Evolutionary conservation across 2,888 invertebrate genomes (phyloP), one percentile per base, ranked within the genome.

Genomic region (Hipparchia sbordonii): DNA sequence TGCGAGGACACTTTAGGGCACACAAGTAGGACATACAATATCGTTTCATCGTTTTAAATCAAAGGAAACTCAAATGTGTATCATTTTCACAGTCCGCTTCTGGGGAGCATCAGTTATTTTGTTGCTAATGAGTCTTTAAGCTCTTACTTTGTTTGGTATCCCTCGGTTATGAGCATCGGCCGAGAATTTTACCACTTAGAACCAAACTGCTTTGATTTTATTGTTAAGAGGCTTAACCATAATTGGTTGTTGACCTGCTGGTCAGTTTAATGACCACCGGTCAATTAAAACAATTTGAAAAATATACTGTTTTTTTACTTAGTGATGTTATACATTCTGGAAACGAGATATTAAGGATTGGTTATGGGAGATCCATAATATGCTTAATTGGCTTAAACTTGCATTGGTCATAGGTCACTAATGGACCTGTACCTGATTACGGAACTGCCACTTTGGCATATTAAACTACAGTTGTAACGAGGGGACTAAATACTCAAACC

Each of bases 21-120:
- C 48, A 60, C 61, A 23, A 69, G 68, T 51, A 60, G 69, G 61
- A 69, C 33, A 61, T 10, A 45, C 69, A 52, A 52, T 69, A 69
- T 61, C 69, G 6, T 57, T 68, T 59, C 51, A 51, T 51, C 52
- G 60, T 52, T 61, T 61, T 39, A 9, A 51, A 69, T 57, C 52
- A 52, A 69, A 69, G 60, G 68, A 45, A 61, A 52, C 69, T 48
- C 67, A 59, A 59, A 57, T 59, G 51, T 52, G 52, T 48, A 60
- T 69, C 52, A 39, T 61, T 65, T 65, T 52, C 65, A 51, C 65
- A 52, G 52, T 52, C 52, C 52, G 23, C 51, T 10, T 10, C 65
- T 13, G 48, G 48, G 63, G 51, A 23, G 51, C 52, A 39, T 65
- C 65, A 52, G 65, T 65, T 51, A 65, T 65, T 65, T 63, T 51